Conservation (phyloP, 2,113 vertebrate genomes). For the Thalassarche chlororhynchos region DNA sequence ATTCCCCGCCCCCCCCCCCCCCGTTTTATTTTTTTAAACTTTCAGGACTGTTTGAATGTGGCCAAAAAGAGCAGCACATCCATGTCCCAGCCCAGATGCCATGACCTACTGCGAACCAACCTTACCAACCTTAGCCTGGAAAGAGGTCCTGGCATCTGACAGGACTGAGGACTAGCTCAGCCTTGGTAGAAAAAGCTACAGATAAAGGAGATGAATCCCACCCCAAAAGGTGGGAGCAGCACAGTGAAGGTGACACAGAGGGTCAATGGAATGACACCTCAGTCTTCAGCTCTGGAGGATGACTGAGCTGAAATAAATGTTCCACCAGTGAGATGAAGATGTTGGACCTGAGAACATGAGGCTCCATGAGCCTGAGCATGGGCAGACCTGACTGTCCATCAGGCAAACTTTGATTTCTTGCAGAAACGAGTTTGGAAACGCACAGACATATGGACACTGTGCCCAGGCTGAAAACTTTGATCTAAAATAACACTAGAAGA, state of each 20-base stretch:
- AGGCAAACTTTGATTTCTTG: not conserved
- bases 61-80: not conserved
- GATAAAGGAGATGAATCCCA: not conserved
- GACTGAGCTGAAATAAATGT: not conserved
- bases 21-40: rapidly evolving
- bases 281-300: not conserved
- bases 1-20: rapidly evolving
- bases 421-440: not conserved
- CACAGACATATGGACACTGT: not conserved
- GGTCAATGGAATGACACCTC: not conserved
- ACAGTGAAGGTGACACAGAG: not conserved
- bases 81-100: not conserved
- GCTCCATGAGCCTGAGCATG: not conserved
- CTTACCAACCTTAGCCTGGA: not conserved
- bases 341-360: not conserved
- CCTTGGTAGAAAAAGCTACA: not conserved
- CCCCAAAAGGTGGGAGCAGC: not conserved
- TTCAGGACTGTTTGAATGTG: not conserved
- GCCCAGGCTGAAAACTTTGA: not conserved
- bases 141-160: rapidly evolving
- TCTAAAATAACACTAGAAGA: not conserved
- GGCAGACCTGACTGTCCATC: not conserved
- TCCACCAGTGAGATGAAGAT: not conserved
- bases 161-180: not conserved
- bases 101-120: rapidly evolving